Evolutionary conservation across 2,888 invertebrate species (phyloP).

Genomic region (Lasioglossum vierecki): DNA sequence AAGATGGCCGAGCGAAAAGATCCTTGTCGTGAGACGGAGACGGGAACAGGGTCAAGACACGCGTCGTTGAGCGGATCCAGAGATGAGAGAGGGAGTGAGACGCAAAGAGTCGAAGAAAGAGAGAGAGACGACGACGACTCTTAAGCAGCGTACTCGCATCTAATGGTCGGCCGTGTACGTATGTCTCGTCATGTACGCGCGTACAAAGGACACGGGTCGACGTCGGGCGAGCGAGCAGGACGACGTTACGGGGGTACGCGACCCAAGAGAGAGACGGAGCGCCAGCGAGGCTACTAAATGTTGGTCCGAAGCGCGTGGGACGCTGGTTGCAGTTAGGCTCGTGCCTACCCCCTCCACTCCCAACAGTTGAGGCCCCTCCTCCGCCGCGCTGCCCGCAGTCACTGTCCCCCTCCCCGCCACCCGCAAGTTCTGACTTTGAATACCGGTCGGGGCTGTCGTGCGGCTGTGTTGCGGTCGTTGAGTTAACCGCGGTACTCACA

Average conservation of each 20-base stretch:
- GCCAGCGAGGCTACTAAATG: constrained; percentile 71
- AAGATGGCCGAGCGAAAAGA: background rate
- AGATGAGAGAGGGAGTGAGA: constrained; percentile 13
- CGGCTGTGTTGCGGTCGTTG: constrained; percentile 68
- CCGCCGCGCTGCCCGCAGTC: constrained; percentile 36
- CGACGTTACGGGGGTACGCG: constrained; percentile 14
- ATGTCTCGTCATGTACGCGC: constrained; percentile 46
- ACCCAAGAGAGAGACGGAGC: constrained; percentile 18
- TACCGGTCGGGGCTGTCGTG: constrained; percentile 78
- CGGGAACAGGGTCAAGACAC: constrained; percentile 1
- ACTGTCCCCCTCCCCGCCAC: constrained; percentile 41
- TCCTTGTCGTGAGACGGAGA: background rate
- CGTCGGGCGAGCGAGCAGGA: constrained; percentile 26
- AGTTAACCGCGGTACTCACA: constrained; percentile 64
- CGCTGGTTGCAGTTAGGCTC: constrained; percentile 82
- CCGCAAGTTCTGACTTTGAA: constrained; percentile 76
- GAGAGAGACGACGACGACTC: constrained; percentile 27
- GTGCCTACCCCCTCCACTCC: constrained; percentile 78
- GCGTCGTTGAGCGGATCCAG: constrained; percentile 14
- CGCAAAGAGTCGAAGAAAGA: constrained; percentile 21
- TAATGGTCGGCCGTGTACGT: constrained; percentile 64
- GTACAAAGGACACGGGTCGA: constrained; percentile 37
- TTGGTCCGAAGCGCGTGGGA: constrained; percentile 79
- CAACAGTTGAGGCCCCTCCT: constrained; percentile 52
- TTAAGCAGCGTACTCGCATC: constrained; percentile 62